Evolutionary conservation across 2,888 invertebrate genomes (phyloP).

Genomic region (Meliscaeva auricollis): DNA sequence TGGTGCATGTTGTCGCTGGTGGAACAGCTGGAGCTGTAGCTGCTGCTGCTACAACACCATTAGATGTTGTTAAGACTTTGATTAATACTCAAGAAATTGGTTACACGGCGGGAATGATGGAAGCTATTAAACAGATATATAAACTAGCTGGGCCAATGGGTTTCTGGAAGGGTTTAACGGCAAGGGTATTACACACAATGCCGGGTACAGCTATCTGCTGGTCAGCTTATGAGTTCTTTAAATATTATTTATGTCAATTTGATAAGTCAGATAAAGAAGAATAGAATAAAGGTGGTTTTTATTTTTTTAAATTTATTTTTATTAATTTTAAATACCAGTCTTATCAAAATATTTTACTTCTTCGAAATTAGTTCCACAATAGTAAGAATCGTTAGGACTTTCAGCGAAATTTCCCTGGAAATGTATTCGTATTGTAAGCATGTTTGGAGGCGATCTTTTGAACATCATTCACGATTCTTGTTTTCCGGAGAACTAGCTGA

Average conservation of each 20-base stretch:
- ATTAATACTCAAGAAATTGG: conserved; percentile 94
- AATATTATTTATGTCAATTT: conserved; percentile 87
- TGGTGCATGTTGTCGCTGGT: conserved; percentile 94
- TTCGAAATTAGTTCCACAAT: background rate
- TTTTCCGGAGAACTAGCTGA: too few relatives aligned
- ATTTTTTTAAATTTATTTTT: background rate
- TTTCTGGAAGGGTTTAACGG: conserved; percentile 94
- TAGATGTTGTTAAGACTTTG: conserved; percentile 98
- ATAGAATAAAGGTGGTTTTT: background rate
- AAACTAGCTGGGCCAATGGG: conserved; percentile 91
- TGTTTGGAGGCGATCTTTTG: too few relatives aligned
- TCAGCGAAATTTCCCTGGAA: too few relatives aligned
- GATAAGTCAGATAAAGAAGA: conserved; percentile 65
- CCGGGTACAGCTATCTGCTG: conserved; percentile 99
- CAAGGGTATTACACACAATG: conserved; percentile 97
- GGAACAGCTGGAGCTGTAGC: conserved; percentile 95
- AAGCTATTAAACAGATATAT: conserved; percentile 88
- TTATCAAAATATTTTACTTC: background rate
- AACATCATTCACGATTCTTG: too few relatives aligned
- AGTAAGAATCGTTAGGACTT: too few relatives aligned
- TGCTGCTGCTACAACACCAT: conserved; percentile 96
- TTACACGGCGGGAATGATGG: conserved; percentile 90
- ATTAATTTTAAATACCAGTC: background rate
- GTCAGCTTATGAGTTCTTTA: conserved; percentile 99
- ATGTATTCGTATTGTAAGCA: too few relatives aligned